Percentiles rank a stretch among this genome's conserved stretches.
phyloP scores from a whole-genome alignment of 2,888 invertebrate genomes.

The Apamea epomidion region DNA sequence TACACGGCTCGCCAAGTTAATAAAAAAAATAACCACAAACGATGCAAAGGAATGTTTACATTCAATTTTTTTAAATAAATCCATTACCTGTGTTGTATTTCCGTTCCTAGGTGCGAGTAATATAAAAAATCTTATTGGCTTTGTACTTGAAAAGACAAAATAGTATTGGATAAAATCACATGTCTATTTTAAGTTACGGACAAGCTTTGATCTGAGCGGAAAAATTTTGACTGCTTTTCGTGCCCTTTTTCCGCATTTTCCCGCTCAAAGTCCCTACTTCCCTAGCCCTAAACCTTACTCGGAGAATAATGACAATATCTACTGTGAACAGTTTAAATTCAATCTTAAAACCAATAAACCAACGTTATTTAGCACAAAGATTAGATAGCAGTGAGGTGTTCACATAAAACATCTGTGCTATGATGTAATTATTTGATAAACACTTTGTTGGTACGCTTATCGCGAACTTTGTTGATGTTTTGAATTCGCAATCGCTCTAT shows the following conservation, averaged over 20 bases:
- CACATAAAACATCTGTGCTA: constrained; percentile 40
- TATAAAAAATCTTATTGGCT: constrained; percentile 4
- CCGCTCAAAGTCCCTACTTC: neutral
- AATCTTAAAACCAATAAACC: constrained; percentile 9
- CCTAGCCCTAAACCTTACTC: neutral
- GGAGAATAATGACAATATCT: neutral
- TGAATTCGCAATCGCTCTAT: constrained; percentile 49
- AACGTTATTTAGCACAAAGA: constrained; percentile 49
- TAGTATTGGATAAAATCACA: constrained; percentile 3
- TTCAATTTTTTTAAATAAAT: neutral
- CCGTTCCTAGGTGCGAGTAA: neutral
- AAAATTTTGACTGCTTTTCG: neutral
- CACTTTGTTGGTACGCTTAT: constrained; percentile 41
- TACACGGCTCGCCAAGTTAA: neutral
- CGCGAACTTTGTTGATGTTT: constrained; percentile 57
- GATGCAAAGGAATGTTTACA: constrained; percentile 10
- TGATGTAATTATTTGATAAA: constrained; percentile 65
- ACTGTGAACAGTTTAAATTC: constrained; percentile 18
- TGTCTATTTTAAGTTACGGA: neutral
- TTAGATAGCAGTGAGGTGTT: constrained; percentile 40
- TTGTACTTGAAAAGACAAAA: constrained; percentile 10
- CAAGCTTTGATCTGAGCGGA: neutral
- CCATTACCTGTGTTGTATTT: constrained; percentile 10
- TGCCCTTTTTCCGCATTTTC: neutral
- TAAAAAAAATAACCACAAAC: constrained; percentile 23